Evolutionary conservation across 2,888 invertebrate species (phyloP), one percentile per base, ranked within the genome.

Genomic region (Perizoma flavofasciatum): DNA sequence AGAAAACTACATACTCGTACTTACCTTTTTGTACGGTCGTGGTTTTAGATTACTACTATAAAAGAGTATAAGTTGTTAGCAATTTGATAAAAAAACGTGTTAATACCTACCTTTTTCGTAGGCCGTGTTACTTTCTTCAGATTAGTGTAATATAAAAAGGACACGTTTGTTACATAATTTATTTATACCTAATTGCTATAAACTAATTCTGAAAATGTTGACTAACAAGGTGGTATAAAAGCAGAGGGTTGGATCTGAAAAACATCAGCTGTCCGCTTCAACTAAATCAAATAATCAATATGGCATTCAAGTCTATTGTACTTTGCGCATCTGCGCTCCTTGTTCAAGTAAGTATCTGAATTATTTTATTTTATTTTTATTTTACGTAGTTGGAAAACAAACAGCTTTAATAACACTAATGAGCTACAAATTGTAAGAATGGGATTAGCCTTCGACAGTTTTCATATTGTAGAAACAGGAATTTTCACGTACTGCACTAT

Each of bases 281-380:
- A 54, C 11, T 43, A n/a, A 35, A 5, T 34, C n/a, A n/a, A n/a
- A n/a, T n/a, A n/a, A n/a, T n/a, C 22, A 41, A 44, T 35, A 67
- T 67, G 67, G 57, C 59, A 40, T 40, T 55, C 49, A 63, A 62
- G 43, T 46, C 59, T 44, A 40, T 68, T 9, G 50, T 56, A 6
- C 47, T 64, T 5, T 66, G 66, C 53, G 68, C 66, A 55, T 57
- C 63, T 39, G 62, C 57, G n/a, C 52, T 66, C 9, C 43, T 68
- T 7, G 58, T 64, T 9, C 59, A 68, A 56, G 66, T 66, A 59
- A 55, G 48, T 48, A 10, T 1, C 5, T 7, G 9, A 0, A 8
- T 33, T 11, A 11, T n/a, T n/a, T n/a, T n/a, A n/a, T n/a, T n/a
- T n/a, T n/a, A n/a, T n/a, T n/a, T n/a, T n/a, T n/a, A n/a, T n/a